Base-by-base conservation (phyloP, 2,888 invertebrate species). In the Drosophila basisetae region DNA sequence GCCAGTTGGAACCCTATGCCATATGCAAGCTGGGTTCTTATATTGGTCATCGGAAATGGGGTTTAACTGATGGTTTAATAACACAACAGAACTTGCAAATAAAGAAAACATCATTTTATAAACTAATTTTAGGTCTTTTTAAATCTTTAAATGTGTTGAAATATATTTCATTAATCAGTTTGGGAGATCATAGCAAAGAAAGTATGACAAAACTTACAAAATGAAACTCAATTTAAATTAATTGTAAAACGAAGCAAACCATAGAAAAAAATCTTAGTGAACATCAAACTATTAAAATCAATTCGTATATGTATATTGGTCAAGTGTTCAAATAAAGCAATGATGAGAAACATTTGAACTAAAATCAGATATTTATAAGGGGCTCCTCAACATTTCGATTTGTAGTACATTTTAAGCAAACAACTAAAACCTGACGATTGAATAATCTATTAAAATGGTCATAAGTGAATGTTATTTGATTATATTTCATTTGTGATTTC, bases 1-100 rank as follows among this genome's bases (percentile, higher is more conserved):
- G 82, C 77, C 84, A 76, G n/a, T 55, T 66, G 62, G 30, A 54
- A 39, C 55, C 33, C 52, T 41, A 28, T 25, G 22, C 5, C 18
- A 49, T 33, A n/a, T 50, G 35, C n/a, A 18, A 3, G 49, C 43
- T 16, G 18, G 13, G 16, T 4, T 5, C 10, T 39, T 4, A 28
- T 18, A 22, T 25, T n/a, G n/a, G 35, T 9, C 7, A 30, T 13
- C 25, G 30, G 22, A 18, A 49, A 68, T 33, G 25, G 11, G 35
- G 28, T n/a, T 37, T 54, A 59, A 43, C 37, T 37, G 1, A 53
- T 43, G 6, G 6, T 28, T 25, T n/a, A 22, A 30, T 18, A 22
- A 33, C 16, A 11, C 16, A 22, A 28, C 16, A 47, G 25, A 25
- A 4, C 47, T 22, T 7, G 47, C 16, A 47, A 22, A 16, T 16